phyloP scores from a whole-genome alignment of 2,797 vertebrate genomes.

The Meriones psammophilus region DNA sequence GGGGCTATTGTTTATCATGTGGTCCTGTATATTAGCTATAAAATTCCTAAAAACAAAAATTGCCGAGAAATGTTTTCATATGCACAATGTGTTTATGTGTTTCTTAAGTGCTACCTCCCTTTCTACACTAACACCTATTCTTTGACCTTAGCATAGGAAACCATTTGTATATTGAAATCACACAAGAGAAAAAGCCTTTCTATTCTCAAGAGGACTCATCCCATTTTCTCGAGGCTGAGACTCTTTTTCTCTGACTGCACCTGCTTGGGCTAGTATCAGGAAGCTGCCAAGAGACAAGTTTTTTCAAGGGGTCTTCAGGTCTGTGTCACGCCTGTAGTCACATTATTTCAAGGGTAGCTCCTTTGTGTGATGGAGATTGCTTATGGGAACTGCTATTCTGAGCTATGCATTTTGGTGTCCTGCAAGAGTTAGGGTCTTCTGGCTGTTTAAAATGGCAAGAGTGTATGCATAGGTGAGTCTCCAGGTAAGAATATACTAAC shows the following conservation, averaged over 20 bases:
- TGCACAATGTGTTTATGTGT: slow-evolving; percentile 5
- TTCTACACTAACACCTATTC: background rate
- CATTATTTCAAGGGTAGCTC: background rate
- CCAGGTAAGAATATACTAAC: background rate
- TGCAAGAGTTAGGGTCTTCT: background rate
- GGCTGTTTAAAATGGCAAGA: background rate
- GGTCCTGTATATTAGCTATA: slow-evolving; percentile 63
- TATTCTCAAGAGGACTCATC: background rate
- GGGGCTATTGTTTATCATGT: slow-evolving; percentile 68
- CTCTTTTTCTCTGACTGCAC: background rate
- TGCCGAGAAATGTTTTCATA: slow-evolving; percentile 66
- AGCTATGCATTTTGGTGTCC: background rate
- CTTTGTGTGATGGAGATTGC: background rate
- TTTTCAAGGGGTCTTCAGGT: background rate
- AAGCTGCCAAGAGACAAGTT: background rate
- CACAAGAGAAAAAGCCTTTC: background rate
- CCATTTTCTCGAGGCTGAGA: background rate
- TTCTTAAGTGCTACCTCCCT: slow-evolving; percentile 7
- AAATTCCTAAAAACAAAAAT: slow-evolving; percentile 59
- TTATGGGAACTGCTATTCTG: background rate
- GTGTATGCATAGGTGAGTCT: background rate
- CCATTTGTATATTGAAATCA: background rate
- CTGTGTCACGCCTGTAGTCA: background rate
- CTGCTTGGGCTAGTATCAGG: background rate
- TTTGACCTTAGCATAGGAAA: background rate